Conservation (phyloP, 2,888 invertebrate species). For the Leucoptera coffeella region DNA sequence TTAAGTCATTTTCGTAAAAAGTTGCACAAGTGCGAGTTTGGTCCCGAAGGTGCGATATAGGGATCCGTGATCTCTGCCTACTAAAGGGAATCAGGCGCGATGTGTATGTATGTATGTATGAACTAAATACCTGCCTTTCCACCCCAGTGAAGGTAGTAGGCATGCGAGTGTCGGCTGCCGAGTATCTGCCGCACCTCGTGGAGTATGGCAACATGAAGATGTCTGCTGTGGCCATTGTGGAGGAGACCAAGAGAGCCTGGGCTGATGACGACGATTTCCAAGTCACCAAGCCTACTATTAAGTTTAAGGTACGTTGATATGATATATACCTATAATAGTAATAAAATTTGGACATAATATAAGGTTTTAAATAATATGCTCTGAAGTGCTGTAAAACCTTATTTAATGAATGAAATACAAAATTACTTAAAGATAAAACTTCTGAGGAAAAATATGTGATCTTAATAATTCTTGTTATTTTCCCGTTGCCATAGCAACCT, state of each 20-base stretch:
- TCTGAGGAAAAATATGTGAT: no score
- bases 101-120: not conserved
- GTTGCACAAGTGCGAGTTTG: no score
- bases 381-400: no score
- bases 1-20: no score
- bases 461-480: no score
- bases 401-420: no score
- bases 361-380: no score
- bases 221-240: slow-evolving; percentile 69
- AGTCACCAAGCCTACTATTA: slow-evolving; percentile 65
- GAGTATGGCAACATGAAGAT: slow-evolving; percentile 78
- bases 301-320: slow-evolving; percentile 50
- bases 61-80: not conserved
- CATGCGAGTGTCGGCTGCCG: slow-evolving; percentile 56
- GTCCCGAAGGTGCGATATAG: not conserved
- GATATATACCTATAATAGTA: no score
- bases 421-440: no score
- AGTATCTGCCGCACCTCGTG: slow-evolving; percentile 72
- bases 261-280: slow-evolving; percentile 79
- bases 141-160: slow-evolving; percentile 39
- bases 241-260: slow-evolving; percentile 78
- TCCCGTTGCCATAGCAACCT: no score
- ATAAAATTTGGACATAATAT: no score
- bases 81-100: not conserved
- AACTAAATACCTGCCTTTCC: no score